Conservation (phyloP, 2,888 invertebrate genomes). For the Sinhomidia bicolor region DNA sequence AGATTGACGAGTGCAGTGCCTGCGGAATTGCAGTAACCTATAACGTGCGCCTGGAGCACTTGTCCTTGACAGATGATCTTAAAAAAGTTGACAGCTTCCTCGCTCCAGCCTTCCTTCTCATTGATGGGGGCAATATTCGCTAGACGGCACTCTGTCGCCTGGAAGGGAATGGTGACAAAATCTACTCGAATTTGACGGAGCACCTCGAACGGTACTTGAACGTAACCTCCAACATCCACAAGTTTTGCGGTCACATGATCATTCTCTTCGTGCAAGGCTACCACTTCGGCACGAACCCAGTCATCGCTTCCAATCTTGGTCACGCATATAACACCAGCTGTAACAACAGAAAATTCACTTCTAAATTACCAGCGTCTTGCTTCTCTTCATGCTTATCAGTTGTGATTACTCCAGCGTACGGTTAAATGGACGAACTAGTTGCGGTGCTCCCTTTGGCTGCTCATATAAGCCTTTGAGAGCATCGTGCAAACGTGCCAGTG, state of each 20-base stretch:
- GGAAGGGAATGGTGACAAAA: conserved; percentile 97
- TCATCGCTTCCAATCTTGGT: conserved; percentile 89
- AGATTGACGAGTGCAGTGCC: conserved; percentile 91
- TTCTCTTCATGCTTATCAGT: no score
- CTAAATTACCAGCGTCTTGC: no score
- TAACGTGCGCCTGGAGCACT: conserved; percentile 93
- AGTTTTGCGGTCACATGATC: conserved; percentile 89
- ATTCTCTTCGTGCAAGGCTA: conserved; percentile 85
- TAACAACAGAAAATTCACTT: conserved; percentile 81
- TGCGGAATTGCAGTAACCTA: conserved; percentile 88
- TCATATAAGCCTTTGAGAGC: conserved; percentile 93
- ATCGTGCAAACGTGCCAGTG: conserved; percentile 89
- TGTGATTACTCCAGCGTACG: conserved; percentile 83
- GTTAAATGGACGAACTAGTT: conserved; percentile 89
- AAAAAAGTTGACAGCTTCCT: conserved; percentile 90
- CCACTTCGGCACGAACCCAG: conserved; percentile 95
- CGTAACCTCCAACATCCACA: conserved; percentile 97
- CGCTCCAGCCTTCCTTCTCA: conserved; percentile 85
- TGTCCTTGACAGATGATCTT: conserved; percentile 91
- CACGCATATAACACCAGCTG: conserved; percentile 94
- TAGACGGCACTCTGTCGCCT: conserved; percentile 96
- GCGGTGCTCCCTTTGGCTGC: conserved; percentile 88
- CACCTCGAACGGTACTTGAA: conserved; percentile 88
- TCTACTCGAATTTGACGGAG: conserved; percentile 96
- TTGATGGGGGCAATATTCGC: conserved; percentile 92